phyloP scores from a whole-genome alignment of 2,888 invertebrate genomes.

The Mythimna pallens region DNA sequence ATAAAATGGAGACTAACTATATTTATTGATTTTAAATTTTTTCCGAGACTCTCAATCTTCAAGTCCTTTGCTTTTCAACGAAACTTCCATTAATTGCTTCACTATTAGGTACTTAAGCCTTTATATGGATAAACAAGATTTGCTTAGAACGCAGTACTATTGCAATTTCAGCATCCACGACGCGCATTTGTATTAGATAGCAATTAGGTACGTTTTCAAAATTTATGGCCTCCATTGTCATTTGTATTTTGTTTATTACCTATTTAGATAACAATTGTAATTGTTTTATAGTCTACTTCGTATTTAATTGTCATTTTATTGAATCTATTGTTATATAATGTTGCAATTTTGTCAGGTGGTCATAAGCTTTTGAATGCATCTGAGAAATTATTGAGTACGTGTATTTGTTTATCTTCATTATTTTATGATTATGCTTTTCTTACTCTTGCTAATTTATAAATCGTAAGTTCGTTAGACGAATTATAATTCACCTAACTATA shows the following conservation, averaged over 20 bases:
- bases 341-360: slow-evolving; percentile 5
- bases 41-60: slow-evolving; percentile 6
- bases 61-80: slow-evolving; percentile 26
- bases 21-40: background rate
- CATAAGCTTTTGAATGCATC: slow-evolving; percentile 8
- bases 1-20: background rate
- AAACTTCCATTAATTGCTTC: slow-evolving; percentile 54
- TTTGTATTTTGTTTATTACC: slow-evolving; percentile 51
- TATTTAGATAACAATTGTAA: slow-evolving; percentile 56
- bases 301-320: slow-evolving; percentile 45
- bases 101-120: slow-evolving; percentile 49
- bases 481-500: too few relatives aligned
- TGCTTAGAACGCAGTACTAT: slow-evolving; percentile 43
- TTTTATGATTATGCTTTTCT: background rate
- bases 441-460: background rate
- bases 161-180: slow-evolving; percentile 44
- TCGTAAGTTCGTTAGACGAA: background rate
- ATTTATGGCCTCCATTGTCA: slow-evolving; percentile 59
- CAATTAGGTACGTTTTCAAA: slow-evolving; percentile 59
- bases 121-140: slow-evolving; percentile 60
- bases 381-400: background rate
- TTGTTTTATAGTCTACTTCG: slow-evolving; percentile 49
- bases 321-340: slow-evolving; percentile 30
- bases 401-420: background rate
- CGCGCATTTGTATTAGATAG: slow-evolving; percentile 55